Percentiles rank a stretch among this genome's conserved stretches.
These are phyloP conservation scores for Darevskia mixta DNA, from an alignment of 2,797 vertebrate genomes.

Conservation along the genomic window DNA sequence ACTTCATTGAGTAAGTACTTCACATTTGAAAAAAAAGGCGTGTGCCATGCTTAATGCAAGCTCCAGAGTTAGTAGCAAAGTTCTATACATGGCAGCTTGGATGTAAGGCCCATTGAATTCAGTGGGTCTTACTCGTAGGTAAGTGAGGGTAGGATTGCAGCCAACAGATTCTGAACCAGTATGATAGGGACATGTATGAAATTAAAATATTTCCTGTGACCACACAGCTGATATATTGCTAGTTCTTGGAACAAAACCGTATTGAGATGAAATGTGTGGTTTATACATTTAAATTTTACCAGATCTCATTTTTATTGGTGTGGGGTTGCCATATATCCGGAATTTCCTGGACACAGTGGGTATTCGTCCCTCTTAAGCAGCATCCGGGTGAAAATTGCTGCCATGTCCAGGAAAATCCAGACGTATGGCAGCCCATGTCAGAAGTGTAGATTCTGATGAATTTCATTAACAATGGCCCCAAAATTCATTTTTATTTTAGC, in stretches of 20 bases:
- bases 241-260: background rate
- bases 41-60: background rate
- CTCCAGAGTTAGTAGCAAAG: background rate
- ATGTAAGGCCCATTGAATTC: background rate
- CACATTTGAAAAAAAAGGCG: constrained; percentile 24
- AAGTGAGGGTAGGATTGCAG: background rate
- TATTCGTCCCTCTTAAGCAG: too few relatives aligned
- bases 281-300: constrained; percentile 54
- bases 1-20: constrained; percentile 97
- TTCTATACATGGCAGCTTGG: background rate
- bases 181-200: constrained; percentile 14
- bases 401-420: too few relatives aligned
- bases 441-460: too few relatives aligned
- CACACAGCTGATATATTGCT: constrained; percentile 46
- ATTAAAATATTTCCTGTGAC: constrained; percentile 35
- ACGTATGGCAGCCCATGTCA: too few relatives aligned
- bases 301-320: constrained; percentile 58
- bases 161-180: constrained; percentile 4
- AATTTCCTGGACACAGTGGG: too few relatives aligned
- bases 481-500: too few relatives aligned
- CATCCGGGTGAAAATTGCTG: too few relatives aligned
- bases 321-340: too few relatives aligned
- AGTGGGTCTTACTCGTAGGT: background rate
- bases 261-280: constrained; percentile 39
- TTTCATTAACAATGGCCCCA: too few relatives aligned